Conservation (phyloP, 2,113 vertebrate species). For the Nothocercus nigrocapillus region DNA sequence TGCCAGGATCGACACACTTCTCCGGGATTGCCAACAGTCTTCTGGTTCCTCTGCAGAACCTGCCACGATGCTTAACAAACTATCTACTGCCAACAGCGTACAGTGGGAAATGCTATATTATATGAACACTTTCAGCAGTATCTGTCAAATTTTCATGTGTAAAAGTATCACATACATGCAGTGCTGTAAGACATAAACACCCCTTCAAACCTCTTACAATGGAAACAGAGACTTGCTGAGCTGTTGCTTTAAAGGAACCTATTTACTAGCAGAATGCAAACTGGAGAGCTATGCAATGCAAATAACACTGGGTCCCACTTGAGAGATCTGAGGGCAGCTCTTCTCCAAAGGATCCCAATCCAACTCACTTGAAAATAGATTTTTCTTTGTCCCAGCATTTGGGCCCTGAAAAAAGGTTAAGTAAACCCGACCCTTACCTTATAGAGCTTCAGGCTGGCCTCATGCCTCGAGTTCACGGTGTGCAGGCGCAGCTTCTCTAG, state of each 20-base stretch:
- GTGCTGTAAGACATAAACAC: rapidly evolving
- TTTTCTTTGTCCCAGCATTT: background rate
- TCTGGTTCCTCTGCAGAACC: background rate
- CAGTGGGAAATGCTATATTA: rapidly evolving
- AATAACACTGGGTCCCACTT: background rate
- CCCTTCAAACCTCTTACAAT: background rate
- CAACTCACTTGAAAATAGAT: background rate
- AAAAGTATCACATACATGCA: background rate
- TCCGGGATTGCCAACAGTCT: background rate
- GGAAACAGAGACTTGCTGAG: rapidly evolving
- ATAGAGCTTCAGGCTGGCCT: conserved; percentile 97
- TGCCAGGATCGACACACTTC: rapidly evolving
- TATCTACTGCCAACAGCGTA: background rate
- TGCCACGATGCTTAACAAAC: rapidly evolving
- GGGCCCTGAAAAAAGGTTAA: background rate
- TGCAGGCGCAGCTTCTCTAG: conserved; percentile 97
- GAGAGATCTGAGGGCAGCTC: background rate
- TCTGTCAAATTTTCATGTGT: background rate
- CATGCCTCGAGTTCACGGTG: conserved; percentile 94
- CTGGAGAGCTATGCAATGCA: rapidly evolving
- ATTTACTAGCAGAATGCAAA: rapidly evolving
- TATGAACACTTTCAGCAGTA: rapidly evolving
- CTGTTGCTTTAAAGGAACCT: background rate
- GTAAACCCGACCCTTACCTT: conserved; percentile 85
- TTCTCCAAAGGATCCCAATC: background rate